These are phyloP conservation scores for Acromyrmex charruanus DNA, from an alignment of 1,140 invertebrate species.

Conservation along the genomic window DNA sequence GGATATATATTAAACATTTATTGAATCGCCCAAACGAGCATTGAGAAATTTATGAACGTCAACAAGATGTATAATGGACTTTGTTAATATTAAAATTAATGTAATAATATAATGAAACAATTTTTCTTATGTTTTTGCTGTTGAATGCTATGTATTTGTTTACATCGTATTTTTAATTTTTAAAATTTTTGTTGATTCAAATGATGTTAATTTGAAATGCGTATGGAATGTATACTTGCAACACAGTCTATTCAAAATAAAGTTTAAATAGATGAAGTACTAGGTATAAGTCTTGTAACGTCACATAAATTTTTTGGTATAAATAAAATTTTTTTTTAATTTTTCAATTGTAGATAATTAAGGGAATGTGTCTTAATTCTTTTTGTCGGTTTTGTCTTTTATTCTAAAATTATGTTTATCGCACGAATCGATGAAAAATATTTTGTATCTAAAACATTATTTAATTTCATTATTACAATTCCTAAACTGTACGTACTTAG, in stretches of 20 bases:
- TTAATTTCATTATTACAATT: not conserved
- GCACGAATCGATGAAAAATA: not conserved
- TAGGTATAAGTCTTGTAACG: not conserved
- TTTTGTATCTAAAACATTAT: not conserved
- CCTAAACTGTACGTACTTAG: not conserved
- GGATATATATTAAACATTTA: constrained; percentile 16
- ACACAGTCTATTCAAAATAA: not conserved
- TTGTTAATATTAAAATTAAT: not conserved
- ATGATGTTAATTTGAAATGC: not conserved
- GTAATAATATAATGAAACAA: not conserved
- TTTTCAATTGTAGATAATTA: not conserved
- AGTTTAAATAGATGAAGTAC: not conserved
- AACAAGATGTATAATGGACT: not conserved
- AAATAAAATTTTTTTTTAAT: not conserved
- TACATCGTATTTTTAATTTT: not conserved
- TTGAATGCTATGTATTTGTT: not conserved
- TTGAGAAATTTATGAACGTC: not conserved
- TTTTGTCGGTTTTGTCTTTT: not conserved
- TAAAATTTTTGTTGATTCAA: not conserved
- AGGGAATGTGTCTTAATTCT: not conserved
- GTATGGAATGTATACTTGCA: not conserved
- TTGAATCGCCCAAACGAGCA: not conserved
- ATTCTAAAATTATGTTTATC: not conserved
- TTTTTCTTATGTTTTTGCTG: not conserved
- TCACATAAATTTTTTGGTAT: not conserved